Percentiles rank a stretch among this genome's conserved stretches.
Evolutionary conservation across 2,888 invertebrate genomes (phyloP).

Genomic region (Arrhopalites spinosus): DNA sequence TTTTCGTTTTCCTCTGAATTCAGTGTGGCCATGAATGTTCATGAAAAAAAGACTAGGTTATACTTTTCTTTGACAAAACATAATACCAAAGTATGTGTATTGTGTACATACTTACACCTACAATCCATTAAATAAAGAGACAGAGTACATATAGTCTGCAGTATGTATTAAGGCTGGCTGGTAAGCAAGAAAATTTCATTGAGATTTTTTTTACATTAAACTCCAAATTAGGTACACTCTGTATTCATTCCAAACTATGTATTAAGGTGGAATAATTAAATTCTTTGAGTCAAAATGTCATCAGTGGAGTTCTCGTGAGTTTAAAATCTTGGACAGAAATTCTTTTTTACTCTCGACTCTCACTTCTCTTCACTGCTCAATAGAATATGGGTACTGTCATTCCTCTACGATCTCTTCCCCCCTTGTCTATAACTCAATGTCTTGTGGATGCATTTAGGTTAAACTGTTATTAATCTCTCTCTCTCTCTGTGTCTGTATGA

Average conservation of each 20-base stretch:
- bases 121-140: too few relatives aligned
- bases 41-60: too few relatives aligned
- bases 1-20: too few relatives aligned
- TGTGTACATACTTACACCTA: too few relatives aligned
- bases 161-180: neutral
- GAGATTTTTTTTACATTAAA: neutral
- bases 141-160: neutral
- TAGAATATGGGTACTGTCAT: neutral
- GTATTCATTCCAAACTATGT: neutral
- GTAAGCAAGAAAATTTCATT: neutral
- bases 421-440: neutral
- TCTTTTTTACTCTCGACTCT: slow-evolving; percentile 1
- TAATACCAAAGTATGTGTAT: too few relatives aligned
- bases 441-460: slow-evolving; percentile 19
- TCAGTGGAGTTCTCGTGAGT: neutral
- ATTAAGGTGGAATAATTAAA: slow-evolving; percentile 16
- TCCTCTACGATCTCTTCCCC: neutral
- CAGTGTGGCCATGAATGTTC: too few relatives aligned
- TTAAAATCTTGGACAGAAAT: neutral
- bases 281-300: slow-evolving; percentile 16
- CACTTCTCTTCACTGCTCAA: neutral
- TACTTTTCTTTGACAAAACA: too few relatives aligned
- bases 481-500: neutral
- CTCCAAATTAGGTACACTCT: neutral
- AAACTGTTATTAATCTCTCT: slow-evolving; percentile 23